Conservation (phyloP, 2,113 vertebrate species). For the Paedocypris sp. region DNA sequence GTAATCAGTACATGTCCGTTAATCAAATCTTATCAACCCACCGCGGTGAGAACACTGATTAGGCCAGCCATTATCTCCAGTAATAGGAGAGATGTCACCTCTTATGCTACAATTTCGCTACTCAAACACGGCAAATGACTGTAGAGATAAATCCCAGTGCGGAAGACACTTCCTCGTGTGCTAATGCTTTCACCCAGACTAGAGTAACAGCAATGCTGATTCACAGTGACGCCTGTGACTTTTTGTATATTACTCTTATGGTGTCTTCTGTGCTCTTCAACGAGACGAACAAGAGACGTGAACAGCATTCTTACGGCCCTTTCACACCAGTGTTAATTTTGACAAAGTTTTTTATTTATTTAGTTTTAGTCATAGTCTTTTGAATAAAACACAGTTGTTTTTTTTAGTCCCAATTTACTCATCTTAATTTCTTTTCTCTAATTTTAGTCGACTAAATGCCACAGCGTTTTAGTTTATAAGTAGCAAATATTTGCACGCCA, state of each 20-base stretch:
- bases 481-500: no score
- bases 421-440: no score
- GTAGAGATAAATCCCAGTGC: constrained; percentile 13
- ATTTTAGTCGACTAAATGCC: no score
- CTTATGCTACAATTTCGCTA: constrained; percentile 13
- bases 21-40: constrained; percentile 47
- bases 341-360: no score
- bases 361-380: no score
- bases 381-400: no score
- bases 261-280: not conserved
- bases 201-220: not conserved
- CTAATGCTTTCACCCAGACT: constrained; percentile 12
- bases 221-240: not conserved
- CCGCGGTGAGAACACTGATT: constrained; percentile 28
- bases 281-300: not conserved
- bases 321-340: no score
- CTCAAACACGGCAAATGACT: constrained; percentile 14
- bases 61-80: constrained; percentile 19
- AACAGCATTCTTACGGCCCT: no score
- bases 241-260: not conserved
- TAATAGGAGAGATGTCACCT: constrained; percentile 30
- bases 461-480: no score
- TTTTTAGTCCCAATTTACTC: no score
- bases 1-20: constrained; percentile 38
- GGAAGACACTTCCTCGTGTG: constrained; percentile 19